Percentiles rank a stretch among this genome's conserved stretches.
phyloP scores from a whole-genome alignment of 2,888 invertebrate species.

The Andrena minutula region DNA sequence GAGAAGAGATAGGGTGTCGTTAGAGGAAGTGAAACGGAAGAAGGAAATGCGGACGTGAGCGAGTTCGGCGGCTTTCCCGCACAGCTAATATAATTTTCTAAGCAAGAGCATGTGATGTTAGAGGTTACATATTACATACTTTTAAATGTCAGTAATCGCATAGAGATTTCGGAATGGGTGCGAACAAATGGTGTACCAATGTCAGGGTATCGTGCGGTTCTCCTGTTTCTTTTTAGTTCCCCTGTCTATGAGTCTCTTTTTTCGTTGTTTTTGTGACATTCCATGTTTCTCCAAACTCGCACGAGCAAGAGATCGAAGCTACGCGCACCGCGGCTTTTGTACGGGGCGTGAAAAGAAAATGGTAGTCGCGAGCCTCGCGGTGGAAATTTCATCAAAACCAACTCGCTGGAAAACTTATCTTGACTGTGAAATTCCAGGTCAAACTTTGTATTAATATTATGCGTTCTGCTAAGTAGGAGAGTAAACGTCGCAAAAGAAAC shows the following conservation, averaged over 20 bases:
- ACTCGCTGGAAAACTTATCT: neutral
- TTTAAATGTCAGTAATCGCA: conserved; percentile 67
- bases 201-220: conserved; percentile 67
- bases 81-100: conserved; percentile 70
- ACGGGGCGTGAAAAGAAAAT: neutral
- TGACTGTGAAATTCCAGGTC: no score
- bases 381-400: neutral
- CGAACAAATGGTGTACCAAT: conserved; percentile 57
- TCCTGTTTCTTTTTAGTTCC: conserved; percentile 59
- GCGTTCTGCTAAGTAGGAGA: no score
- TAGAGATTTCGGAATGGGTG: conserved; percentile 62
- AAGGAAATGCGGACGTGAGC: neutral
- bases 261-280: conserved; percentile 80
- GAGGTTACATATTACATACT: conserved; percentile 74
- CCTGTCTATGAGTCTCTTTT: conserved; percentile 68
- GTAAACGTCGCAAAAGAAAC: no score
- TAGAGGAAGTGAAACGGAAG: conserved; percentile 1
- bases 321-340: conserved; percentile 39
- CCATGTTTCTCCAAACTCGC: conserved; percentile 79
- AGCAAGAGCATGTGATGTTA: conserved; percentile 80
- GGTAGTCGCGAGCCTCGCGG: neutral
- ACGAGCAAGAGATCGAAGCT: conserved; percentile 69
- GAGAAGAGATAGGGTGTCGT: neutral
- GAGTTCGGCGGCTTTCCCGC: conserved; percentile 60
- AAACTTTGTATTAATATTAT: no score